A percentile compares a stretch with the other conserved stretches of the same genome.
Evolutionary conservation across 1,140 invertebrate genomes (phyloP).

Genomic region (Cepaea nemoralis): DNA sequence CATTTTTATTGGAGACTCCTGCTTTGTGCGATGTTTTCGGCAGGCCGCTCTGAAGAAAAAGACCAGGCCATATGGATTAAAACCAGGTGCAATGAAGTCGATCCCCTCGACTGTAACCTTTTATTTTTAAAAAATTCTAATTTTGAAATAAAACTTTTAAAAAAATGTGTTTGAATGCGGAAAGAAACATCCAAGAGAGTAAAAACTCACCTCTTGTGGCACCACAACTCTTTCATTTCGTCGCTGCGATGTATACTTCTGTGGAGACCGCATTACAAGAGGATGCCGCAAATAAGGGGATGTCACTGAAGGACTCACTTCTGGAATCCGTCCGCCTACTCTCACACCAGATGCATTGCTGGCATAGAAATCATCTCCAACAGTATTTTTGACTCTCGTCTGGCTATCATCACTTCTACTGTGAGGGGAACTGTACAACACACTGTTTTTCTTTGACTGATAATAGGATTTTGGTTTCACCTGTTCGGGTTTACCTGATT

Average conservation of each 20-base stretch:
- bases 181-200: not conserved
- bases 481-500: not conserved
- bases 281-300: constrained; percentile 47
- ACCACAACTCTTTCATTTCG: constrained; percentile 22
- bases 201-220: constrained; percentile 39
- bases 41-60: no score
- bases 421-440: not conserved
- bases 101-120: no score
- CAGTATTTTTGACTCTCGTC: not conserved
- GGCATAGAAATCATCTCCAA: constrained; percentile 6
- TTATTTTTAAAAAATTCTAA: no score
- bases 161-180: no score
- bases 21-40: no score
- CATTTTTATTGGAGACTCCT: no score
- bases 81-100: no score
- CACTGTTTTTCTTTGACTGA: not conserved
- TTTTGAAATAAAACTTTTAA: no score
- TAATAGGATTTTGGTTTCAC: not conserved
- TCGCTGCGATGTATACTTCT: constrained; percentile 41
- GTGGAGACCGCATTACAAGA: constrained; percentile 49
- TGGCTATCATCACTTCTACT: not conserved
- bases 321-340: not conserved
- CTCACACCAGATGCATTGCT: not conserved
- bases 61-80: no score
- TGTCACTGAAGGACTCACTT: constrained; percentile 32